A percentile compares a stretch with the other conserved stretches of the same genome.
phyloP scores from a whole-genome alignment of 2,113 vertebrate species.

The Lanius ludovicianus region DNA sequence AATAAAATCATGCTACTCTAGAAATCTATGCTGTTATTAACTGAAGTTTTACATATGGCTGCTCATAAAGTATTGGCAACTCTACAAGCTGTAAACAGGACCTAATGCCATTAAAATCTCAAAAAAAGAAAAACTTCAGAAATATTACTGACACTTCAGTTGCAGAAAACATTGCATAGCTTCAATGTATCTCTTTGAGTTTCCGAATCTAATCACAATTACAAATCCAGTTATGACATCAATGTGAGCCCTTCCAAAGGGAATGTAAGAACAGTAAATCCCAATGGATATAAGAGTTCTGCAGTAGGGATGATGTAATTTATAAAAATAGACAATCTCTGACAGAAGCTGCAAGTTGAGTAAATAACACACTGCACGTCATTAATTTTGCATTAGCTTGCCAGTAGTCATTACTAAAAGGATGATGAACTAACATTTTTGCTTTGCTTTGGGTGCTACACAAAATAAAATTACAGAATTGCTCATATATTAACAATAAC shows the following conservation, averaged over 20 bases:
- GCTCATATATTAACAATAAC: neutral
- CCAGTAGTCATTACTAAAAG: constrained; percentile 54
- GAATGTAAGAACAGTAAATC: constrained; percentile 75
- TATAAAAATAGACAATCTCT: constrained; percentile 75
- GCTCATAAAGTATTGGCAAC: neutral
- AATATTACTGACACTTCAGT: constrained; percentile 49
- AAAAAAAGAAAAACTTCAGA: neutral
- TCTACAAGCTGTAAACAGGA: constrained; percentile 30
- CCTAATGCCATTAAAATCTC: neutral
- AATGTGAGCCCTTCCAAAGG: constrained; percentile 66
- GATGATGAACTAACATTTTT: neutral
- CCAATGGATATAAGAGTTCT: constrained; percentile 63
- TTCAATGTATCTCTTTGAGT: constrained; percentile 49
- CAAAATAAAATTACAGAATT: neutral
- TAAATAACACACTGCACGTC: constrained; percentile 66
- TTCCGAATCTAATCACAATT: constrained; percentile 67
- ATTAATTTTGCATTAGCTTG: constrained; percentile 66
- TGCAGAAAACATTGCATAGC: constrained; percentile 46
- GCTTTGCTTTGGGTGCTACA: neutral
- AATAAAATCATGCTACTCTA: neutral
- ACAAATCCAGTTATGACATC: constrained; percentile 67
- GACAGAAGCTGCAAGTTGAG: constrained; percentile 72
- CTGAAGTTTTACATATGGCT: neutral
- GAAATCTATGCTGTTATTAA: constrained; percentile 10
- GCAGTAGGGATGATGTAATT: constrained; percentile 77